A percentile compares a stretch with the other conserved stretches of the same genome.
These are phyloP conservation scores for Lamprologus lemairii DNA, from an alignment of 2,113 vertebrate genomes.

Conservation along the genomic window DNA sequence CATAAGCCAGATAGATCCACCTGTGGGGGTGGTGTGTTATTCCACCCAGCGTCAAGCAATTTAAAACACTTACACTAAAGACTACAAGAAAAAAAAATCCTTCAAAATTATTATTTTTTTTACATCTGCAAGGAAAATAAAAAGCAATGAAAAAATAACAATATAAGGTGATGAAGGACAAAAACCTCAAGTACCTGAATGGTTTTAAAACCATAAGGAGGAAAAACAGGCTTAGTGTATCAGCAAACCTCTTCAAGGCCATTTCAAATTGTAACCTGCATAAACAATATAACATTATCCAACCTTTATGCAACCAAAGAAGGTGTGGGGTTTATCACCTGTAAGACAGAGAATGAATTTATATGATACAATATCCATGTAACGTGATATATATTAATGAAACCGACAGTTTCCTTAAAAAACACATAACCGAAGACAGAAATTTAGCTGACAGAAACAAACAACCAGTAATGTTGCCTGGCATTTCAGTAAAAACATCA, in stretches of 20 bases:
- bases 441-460: background rate
- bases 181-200: background rate
- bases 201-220: background rate
- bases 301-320: background rate
- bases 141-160: accelerated
- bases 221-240: background rate
- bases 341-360: background rate
- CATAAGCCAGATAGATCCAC: background rate
- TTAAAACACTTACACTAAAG: accelerated
- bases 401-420: accelerated
- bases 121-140: background rate
- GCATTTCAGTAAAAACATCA: background rate
- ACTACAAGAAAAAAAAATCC: background rate
- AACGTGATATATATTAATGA: background rate
- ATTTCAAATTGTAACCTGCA: background rate
- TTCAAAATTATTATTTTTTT: background rate
- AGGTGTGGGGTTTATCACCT: background rate
- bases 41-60: background rate
- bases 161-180: accelerated
- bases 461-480: background rate
- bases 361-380: background rate
- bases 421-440: background rate
- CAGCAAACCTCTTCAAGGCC: background rate
- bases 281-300: background rate
- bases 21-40: background rate